These are phyloP conservation scores for Oscheius sp. DNA, from an alignment of 2,888 invertebrate species.

Conservation along the genomic window DNA sequence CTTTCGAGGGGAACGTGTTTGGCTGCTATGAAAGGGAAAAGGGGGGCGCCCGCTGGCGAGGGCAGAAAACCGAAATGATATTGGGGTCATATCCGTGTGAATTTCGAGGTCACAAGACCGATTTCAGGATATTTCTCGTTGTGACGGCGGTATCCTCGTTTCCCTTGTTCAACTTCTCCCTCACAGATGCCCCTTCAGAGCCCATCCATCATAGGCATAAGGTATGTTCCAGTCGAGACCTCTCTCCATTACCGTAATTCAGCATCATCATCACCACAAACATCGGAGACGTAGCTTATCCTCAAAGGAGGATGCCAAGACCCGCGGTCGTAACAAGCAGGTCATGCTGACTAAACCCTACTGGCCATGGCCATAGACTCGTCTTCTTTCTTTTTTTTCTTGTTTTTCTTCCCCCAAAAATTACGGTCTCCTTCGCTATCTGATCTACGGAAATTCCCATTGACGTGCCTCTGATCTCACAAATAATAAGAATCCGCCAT, in stretches of 20 bases:
- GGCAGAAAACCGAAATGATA: constrained; percentile 34
- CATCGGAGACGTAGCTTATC: constrained; percentile 52
- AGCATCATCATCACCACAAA: constrained; percentile 56
- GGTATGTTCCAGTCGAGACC: constrained; percentile 17
- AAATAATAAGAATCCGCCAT: constrained; percentile 26
- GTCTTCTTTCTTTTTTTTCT: neutral
- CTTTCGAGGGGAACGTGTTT: constrained; percentile 31
- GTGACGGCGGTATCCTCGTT: constrained; percentile 24
- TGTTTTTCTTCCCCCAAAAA: neutral
- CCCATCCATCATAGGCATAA: constrained; percentile 36
- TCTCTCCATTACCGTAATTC: constrained; percentile 23
- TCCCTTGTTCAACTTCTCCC: constrained; percentile 21
- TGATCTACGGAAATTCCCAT: constrained; percentile 35
- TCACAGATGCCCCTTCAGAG: constrained; percentile 6
- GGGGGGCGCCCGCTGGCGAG: neutral
- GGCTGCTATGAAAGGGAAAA: constrained; percentile 16
- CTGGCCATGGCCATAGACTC: constrained; percentile 65
- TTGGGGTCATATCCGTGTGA: constrained; percentile 25
- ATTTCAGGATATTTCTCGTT: constrained; percentile 30
- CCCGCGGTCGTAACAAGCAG: constrained; percentile 56
- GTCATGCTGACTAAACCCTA: constrained; percentile 65
- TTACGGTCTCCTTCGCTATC: constrained; percentile 22
- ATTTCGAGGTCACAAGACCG: neutral
- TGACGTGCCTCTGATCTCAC: constrained; percentile 35
- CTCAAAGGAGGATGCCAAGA: constrained; percentile 54